Base-by-base conservation (phyloP, 1,140 invertebrate species). In the Lordiphosa clarofinis region DNA sequence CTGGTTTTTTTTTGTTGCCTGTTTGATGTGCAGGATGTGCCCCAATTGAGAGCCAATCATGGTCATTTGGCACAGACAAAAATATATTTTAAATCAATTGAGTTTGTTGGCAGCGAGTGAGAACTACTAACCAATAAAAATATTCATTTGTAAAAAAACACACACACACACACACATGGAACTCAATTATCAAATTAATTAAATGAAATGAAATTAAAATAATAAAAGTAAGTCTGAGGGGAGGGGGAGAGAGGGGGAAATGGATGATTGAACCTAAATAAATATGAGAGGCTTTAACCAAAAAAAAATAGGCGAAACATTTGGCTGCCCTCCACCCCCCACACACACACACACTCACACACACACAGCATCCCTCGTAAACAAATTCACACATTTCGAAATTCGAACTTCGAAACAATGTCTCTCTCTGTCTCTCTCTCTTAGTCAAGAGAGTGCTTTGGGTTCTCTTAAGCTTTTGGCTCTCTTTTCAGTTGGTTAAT, bases 341-440 rank as follows among this genome's bases (percentile, higher is more conserved):
- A 35, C 42, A 55, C 28, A 61, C 37, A 52, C 15, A 31, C 37
- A 39, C 44, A 47, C 15, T 4, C 31, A 73, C 28, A 31, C 36
- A 53, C 13, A 49, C 38, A 44, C 56, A 76, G 62, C 56, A 65
- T 47, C 35, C 37, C 46, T 54, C 63, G 82, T 82, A 73, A 81
- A 72, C 78, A 82, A 82, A 82, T 82, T 82, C 64, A 78, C 76
- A 82, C 78, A 69, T 84, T 82, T 82, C 76, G 76, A 81, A 81
- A 47, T 76, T 82, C 76, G 73, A 73, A 82, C 12, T 81, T 82
- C 75, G 75, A 82, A 82, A 60, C n/a, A n/a, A n/a, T n/a, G n/a
- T n/a, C n/a, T n/a, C n/a, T n/a, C n/a, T n/a, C n/a, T n/a, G n/a
- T n/a, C n/a, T n/a, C 8, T 7, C 40, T 40, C 67, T 71, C 68